Evolutionary conservation across 1,140 invertebrate genomes (phyloP).

Genomic region (Ostrea edulis): DNA sequence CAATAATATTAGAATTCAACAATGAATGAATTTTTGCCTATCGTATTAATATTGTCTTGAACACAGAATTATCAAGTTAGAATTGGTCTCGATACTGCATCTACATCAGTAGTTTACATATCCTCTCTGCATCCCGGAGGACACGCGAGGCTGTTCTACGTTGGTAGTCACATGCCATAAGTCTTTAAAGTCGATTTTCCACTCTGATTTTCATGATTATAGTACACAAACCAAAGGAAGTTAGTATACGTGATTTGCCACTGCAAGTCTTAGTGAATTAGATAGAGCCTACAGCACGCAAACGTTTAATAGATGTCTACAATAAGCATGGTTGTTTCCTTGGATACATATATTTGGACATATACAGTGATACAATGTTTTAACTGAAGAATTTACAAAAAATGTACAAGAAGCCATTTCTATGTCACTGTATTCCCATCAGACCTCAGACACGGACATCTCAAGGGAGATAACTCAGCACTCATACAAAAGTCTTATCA

Average conservation of each 20-base stretch:
- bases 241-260: neutral
- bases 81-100: no score
- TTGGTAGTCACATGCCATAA: no score
- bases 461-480: conserved; percentile 14
- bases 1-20: no score
- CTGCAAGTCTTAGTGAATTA: neutral
- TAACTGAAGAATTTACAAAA: conserved; percentile 25
- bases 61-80: no score
- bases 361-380: neutral
- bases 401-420: conserved; percentile 31
- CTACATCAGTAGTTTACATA: no score
- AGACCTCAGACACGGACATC: neutral
- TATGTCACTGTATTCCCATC: conserved; percentile 33
- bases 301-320: neutral
- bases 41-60: no score
- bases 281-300: neutral
- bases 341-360: neutral
- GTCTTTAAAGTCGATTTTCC: neutral
- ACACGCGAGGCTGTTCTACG: no score
- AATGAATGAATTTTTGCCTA: no score
- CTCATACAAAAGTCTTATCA: neutral
- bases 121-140: no score
- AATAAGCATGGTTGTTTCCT: neutral
- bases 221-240: neutral
- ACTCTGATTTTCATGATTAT: neutral